phyloP scores from a whole-genome alignment of 2,113 vertebrate genomes.

The Felis chaus region DNA sequence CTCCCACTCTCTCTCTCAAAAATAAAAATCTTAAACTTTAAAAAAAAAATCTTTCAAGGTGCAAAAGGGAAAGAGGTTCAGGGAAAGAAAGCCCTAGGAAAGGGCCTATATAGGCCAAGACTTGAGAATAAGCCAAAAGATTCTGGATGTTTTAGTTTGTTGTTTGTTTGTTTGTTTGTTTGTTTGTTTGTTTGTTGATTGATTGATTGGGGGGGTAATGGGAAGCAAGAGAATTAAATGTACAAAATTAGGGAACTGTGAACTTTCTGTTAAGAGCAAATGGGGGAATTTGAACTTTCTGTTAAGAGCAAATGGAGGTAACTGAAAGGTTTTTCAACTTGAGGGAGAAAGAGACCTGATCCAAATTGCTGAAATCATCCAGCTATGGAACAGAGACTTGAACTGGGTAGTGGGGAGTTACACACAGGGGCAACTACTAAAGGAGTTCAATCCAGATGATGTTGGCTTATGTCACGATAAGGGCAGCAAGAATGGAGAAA shows the following conservation, averaged over 20 bases:
- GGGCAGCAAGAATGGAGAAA: background rate
- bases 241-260: background rate
- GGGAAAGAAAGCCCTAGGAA: background rate
- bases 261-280: background rate
- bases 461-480: background rate
- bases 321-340: background rate
- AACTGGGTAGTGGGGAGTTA: background rate
- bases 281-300: background rate
- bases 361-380: background rate
- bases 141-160: background rate
- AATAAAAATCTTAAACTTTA: no score
- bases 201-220: background rate
- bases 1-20: no score
- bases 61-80: background rate
- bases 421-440: background rate
- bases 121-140: background rate
- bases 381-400: background rate
- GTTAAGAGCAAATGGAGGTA: background rate
- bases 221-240: constrained; percentile 7
- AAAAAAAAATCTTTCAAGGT: background rate
- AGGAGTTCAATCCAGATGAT: background rate
- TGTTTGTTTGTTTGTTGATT: background rate
- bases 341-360: background rate
- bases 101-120: background rate
- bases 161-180: background rate